These are phyloP conservation scores for Parnassius glacialis DNA, from an alignment of 2,888 invertebrate genomes.

Conservation along the genomic window DNA sequence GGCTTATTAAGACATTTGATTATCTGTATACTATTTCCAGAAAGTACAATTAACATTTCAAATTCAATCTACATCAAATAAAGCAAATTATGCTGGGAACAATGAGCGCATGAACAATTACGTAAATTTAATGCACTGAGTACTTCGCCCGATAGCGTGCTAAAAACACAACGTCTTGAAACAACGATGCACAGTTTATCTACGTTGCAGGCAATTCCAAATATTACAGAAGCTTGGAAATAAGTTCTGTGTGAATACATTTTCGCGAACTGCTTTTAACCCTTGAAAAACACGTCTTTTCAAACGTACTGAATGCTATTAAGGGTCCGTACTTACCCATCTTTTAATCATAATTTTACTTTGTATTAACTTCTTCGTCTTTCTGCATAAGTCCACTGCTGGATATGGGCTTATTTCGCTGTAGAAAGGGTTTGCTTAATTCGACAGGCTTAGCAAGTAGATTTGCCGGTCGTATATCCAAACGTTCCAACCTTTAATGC, in stretches of 20 bases:
- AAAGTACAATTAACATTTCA: neutral
- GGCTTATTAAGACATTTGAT: too few relatives aligned
- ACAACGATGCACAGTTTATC: neutral
- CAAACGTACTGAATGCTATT: too few relatives aligned
- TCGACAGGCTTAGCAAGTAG: too few relatives aligned
- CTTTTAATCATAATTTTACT: too few relatives aligned
- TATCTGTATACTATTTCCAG: neutral
- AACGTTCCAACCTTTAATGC: neutral
- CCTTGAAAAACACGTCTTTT: too few relatives aligned
- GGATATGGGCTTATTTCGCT: too few relatives aligned
- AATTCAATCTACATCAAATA: neutral
- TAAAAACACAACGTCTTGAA: neutral
- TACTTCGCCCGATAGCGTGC: constrained; percentile 12
- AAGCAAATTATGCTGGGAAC: neutral
- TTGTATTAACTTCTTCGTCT: too few relatives aligned
- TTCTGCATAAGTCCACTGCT: too few relatives aligned
- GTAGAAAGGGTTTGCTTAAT: too few relatives aligned
- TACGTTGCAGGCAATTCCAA: neutral
- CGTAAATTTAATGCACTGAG: constrained; percentile 5
- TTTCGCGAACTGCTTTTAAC: too few relatives aligned
- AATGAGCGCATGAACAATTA: constrained; percentile 1
- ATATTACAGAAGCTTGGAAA: neutral
- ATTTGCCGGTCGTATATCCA: neutral
- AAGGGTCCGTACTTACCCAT: too few relatives aligned
- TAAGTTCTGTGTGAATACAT: too few relatives aligned